Conservation (phyloP, 2,797 vertebrate genomes). For the Enteromius fasciolatus region DNA sequence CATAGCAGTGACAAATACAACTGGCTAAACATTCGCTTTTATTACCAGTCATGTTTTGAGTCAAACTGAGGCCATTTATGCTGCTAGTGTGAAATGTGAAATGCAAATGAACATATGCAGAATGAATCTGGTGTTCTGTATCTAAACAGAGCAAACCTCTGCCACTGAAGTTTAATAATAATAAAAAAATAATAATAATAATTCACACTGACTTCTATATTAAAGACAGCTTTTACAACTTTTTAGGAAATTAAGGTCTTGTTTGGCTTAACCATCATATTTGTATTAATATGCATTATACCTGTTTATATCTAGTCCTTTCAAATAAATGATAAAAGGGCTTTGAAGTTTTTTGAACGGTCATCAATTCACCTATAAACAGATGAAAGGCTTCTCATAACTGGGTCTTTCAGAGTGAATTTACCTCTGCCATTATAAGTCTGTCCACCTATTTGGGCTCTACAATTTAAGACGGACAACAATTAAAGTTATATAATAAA, state of each 20-base stretch:
- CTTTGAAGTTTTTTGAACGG: background rate
- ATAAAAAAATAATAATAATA: background rate
- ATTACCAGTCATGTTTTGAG: slow-evolving; percentile 8
- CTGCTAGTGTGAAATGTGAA: slow-evolving; percentile 61
- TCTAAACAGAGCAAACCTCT: slow-evolving; percentile 44
- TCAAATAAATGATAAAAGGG: background rate
- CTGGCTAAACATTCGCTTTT: background rate
- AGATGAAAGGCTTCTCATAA: background rate
- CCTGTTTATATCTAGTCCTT: background rate
- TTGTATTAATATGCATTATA: background rate
- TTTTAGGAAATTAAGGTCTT: background rate
- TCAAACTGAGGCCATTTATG: slow-evolving; percentile 25
- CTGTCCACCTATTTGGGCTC: background rate
- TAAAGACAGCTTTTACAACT: background rate
- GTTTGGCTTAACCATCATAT: background rate
- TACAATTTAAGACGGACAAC: no score
- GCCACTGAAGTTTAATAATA: slow-evolving; percentile 30
- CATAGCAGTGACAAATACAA: slow-evolving; percentile 4
- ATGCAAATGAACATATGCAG: slow-evolving; percentile 63
- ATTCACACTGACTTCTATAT: background rate
- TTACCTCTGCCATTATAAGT: background rate
- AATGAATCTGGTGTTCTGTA: slow-evolving; percentile 50
- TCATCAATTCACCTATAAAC: background rate
- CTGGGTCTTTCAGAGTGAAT: background rate
- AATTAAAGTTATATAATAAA: no score